Evolutionary conservation across 2,888 invertebrate species (phyloP).

Genomic region (Carcina quercana): DNA sequence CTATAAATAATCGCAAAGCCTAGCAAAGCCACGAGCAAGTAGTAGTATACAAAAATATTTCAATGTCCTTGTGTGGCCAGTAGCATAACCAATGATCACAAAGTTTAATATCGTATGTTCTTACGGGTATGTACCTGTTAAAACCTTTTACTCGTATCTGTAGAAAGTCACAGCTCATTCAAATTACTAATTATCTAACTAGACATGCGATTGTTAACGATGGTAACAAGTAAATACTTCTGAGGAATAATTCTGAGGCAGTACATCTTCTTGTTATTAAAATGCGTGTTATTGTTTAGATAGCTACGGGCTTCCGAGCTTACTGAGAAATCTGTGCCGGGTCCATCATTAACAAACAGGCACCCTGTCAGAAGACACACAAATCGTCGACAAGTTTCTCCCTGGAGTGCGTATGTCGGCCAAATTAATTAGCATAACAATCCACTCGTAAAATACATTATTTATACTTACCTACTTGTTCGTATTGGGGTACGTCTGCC

Average conservation of each 20-base stretch:
- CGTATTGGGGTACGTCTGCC: no score
- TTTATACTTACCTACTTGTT: slow-evolving; percentile 36
- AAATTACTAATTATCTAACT: not conserved
- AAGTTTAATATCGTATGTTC: no score
- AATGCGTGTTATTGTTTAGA: slow-evolving; percentile 29
- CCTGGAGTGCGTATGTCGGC: slow-evolving; percentile 37
- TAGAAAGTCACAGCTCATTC: not conserved
- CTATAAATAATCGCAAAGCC: no score
- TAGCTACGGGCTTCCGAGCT: slow-evolving; percentile 21
- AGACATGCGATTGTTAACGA: no score
- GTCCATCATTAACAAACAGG: slow-evolving; percentile 21
- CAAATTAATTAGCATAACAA: slow-evolving; percentile 66
- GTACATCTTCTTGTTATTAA: slow-evolving; percentile 26
- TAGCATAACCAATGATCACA: no score
- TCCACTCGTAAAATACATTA: slow-evolving; percentile 50
- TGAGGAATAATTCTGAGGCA: no score
- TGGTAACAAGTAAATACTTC: not conserved
- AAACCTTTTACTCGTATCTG: not conserved
- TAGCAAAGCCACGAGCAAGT: no score
- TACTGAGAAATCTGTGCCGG: slow-evolving; percentile 28
- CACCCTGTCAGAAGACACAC: slow-evolving; percentile 31
- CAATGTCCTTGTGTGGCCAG: no score
- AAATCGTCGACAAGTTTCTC: slow-evolving; percentile 41
- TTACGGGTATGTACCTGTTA: no score
- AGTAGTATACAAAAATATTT: no score